Base-by-base conservation (phyloP, 2,113 vertebrate genomes). In the Trinectes maculatus region DNA sequence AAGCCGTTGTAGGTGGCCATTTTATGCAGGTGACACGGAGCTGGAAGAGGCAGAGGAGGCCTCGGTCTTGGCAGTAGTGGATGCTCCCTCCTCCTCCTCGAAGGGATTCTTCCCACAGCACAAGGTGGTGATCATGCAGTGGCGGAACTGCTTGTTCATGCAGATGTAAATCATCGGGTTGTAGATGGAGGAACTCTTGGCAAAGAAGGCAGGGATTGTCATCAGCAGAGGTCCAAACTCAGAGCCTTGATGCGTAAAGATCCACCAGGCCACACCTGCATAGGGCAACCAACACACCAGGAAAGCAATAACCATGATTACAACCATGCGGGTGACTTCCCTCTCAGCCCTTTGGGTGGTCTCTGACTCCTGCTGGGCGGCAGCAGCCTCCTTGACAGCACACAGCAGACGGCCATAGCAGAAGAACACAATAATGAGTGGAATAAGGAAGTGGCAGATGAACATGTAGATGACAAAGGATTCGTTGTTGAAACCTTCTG, bases 61-160 rank as follows among this genome's bases (percentile, higher is more conserved):
- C 91, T 99, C 97, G 74, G 96, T 99, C 93, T 97, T 99, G 83
- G 91, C 92, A 0, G 92, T 92, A 55, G 92, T 90, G 54, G 96
- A 96, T 0, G 92, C 92, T 18, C 91, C 93, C 12, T 98, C 98
- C 0, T 98, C 96, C 51, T 91, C 92, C 15, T 92, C 95, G 58
- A 99, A 93, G 0, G 93, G 95, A 79, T 95, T 98, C 94, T 97
- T 98, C 56, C 97, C 97, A 0, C 96, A 99, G 94, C 95, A 99
- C 65, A 99, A 84, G 18, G 97, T 98, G 66, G 95, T 99, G 88
- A 98, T 88, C 97, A 99, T 98, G 94, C 96, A 98, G 92, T 95
- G 89, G 79, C 97, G 96, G 94, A 99, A 99, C 95, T 98, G 97
- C 91, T 96, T 99, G 89, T 99, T 99, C 96, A 99, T 91, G 79